Conservation (phyloP, 2,113 vertebrate genomes). For the Megaleporinus macrocephalus region DNA sequence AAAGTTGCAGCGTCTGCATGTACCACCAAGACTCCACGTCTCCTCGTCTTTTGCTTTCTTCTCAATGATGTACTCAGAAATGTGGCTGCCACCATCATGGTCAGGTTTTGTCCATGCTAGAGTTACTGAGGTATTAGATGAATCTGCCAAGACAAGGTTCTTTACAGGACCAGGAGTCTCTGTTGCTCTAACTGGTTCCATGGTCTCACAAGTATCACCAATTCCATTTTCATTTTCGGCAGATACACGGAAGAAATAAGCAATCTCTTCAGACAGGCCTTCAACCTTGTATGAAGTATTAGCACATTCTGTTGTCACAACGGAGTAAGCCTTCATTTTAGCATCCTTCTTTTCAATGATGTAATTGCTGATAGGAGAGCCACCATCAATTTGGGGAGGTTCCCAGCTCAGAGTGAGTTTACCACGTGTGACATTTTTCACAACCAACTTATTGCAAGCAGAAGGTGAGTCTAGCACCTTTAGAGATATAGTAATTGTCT, state of each 20-base stretch:
- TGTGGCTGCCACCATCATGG: conserved; percentile 93
- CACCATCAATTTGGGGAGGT: conserved; percentile 90
- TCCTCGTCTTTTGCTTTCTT: conserved; percentile 84
- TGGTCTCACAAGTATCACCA: conserved; percentile 91
- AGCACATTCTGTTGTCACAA: conserved; percentile 85
- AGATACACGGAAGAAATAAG: conserved; percentile 95
- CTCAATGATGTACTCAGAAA: conserved; percentile 93
- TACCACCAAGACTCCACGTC: conserved; percentile 85
- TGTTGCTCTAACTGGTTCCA: conserved; percentile 90
- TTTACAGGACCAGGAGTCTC: conserved; percentile 92
- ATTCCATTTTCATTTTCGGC: conserved; percentile 96
- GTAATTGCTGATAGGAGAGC: conserved; percentile 91
- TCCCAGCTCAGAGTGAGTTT: conserved; percentile 94
- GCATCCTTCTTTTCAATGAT: conserved; percentile 94
- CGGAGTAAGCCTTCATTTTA: conserved; percentile 91
- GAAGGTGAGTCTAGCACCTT: conserved; percentile 94
- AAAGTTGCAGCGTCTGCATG: conserved; percentile 86
- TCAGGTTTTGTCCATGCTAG: conserved; percentile 94
- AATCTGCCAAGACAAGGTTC: conserved; percentile 88
- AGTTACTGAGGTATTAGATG: conserved; percentile 90
- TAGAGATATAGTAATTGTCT: conserved; percentile 88
- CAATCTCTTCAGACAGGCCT: conserved; percentile 86
- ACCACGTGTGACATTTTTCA: conserved; percentile 91
- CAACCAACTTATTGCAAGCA: conserved; percentile 88
- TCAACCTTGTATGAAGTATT: conserved; percentile 88